Conservation (phyloP, 2,888 invertebrate genomes). For the Eurois occulta region DNA sequence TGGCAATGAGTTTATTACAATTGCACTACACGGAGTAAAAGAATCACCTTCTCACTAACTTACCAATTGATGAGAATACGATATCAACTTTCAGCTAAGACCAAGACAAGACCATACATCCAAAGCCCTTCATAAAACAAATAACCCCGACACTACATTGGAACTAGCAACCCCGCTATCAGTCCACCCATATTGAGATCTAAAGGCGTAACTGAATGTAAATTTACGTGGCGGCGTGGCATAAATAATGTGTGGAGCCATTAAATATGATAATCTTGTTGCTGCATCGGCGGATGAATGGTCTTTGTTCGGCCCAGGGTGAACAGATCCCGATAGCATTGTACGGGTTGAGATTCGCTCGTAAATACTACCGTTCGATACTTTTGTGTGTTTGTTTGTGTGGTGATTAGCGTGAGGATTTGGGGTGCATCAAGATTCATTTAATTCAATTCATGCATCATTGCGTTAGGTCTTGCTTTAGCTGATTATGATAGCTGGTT, state of each 20-base stretch:
- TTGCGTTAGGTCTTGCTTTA: neutral
- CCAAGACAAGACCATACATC: slow-evolving; percentile 49
- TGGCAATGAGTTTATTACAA: neutral
- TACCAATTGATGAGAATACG: slow-evolving; percentile 4
- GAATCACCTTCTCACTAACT: neutral
- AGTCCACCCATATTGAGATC: slow-evolving; percentile 81
- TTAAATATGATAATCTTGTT: slow-evolving; percentile 82
- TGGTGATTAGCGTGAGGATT: slow-evolving; percentile 58
- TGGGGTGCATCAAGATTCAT: slow-evolving; percentile 21
- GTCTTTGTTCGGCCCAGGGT: slow-evolving; percentile 75
- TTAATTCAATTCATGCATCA: slow-evolving; percentile 26
- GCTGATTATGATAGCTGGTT: too few relatives aligned
- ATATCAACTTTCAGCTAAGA: slow-evolving; percentile 24
- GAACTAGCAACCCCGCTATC: slow-evolving; percentile 76
- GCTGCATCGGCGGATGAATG: slow-evolving; percentile 77
- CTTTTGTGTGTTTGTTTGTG: slow-evolving; percentile 59
- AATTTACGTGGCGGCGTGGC: slow-evolving; percentile 78
- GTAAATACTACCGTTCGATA: slow-evolving; percentile 66
- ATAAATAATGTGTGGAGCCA: slow-evolving; percentile 74
- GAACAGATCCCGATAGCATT: slow-evolving; percentile 73
- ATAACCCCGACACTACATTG: slow-evolving; percentile 58
- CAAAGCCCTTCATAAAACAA: slow-evolving; percentile 63
- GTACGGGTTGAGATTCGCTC: slow-evolving; percentile 66
- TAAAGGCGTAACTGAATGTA: slow-evolving; percentile 83
- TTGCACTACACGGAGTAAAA: neutral